These are phyloP conservation scores for Rhadinocentrus ornatus DNA, from an alignment of 2,797 vertebrate species.

Conservation along the genomic window DNA sequence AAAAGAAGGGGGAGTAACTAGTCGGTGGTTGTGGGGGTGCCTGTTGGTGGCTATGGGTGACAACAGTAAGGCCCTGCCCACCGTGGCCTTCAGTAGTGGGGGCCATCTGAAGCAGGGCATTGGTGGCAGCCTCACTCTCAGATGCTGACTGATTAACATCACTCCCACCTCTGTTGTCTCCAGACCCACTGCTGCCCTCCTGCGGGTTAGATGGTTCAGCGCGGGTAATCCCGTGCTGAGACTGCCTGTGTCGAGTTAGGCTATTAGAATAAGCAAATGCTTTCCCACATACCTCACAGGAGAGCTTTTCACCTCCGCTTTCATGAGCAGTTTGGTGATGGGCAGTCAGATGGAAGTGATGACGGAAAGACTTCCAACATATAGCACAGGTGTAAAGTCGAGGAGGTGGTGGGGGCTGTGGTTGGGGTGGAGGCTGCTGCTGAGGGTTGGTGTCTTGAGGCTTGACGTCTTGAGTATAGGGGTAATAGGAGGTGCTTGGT, in stretches of 20 bases:
- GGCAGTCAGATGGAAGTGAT: conserved; percentile 90
- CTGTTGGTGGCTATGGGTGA: conserved; percentile 83
- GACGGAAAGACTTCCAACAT: conserved; percentile 94
- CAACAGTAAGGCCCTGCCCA: conserved; percentile 77
- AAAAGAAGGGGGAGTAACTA: conserved; percentile 85
- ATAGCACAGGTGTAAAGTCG: conserved; percentile 91
- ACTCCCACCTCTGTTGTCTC: conserved; percentile 71
- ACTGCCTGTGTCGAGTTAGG: conserved; percentile 91
- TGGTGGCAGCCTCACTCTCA: conserved; percentile 87
- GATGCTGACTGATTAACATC: conserved; percentile 78
- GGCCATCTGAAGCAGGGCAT: conserved; percentile 85
- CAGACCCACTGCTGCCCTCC: conserved; percentile 75
- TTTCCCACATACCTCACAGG: conserved; percentile 92
- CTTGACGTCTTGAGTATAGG: conserved; percentile 82
- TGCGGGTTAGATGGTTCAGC: conserved; percentile 76
- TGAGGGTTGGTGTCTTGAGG: conserved; percentile 79
- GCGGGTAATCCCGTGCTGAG: conserved; percentile 87
- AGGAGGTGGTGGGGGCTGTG: conserved; percentile 76
- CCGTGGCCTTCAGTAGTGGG: conserved; percentile 78
- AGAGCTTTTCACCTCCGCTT: conserved; percentile 88
- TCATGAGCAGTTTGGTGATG: conserved; percentile 93
- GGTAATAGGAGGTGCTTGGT: conserved; percentile 85
- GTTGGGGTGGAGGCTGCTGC: conserved; percentile 70
- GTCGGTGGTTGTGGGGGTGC: conserved; percentile 77
- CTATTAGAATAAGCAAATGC: conserved; percentile 93